Evolutionary conservation across 2,797 vertebrate genomes (phyloP), one percentile per base, ranked within the genome.

Genomic region (Antrozous pallidus): DNA sequence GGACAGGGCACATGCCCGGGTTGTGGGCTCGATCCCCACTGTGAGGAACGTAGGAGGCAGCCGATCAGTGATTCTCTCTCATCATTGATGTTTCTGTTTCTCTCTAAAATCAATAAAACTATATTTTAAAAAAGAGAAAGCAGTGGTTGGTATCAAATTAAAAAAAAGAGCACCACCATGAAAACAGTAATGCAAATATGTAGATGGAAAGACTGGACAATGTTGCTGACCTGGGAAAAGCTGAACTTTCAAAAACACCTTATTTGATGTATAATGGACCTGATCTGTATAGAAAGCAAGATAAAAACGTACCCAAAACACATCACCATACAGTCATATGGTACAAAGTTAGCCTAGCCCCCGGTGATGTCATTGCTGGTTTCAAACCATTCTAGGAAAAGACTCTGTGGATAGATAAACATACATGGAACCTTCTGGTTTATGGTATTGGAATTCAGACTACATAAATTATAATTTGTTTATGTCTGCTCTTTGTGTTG

Each of bases 151-250:
- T 77, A 83, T 93, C 75, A 1, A 90, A 78, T 95, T 82, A 88
- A 87, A 84, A 95, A 95, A 94, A 94, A 96, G 85, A 94, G 78
- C 96, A 95, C 91, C 94, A 70, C 87, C 91, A 85, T 94, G 73
- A 82, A 96, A 96, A 89, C 58, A 42, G 42, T 65, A 91, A 58
- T 75, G 10, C 36, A 92, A 84, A 26, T 16, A 5, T 36, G 71
- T 47, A 56, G 49, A 18, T 73, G 92, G 80, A 75, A 91, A 97
- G 90, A 89, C 38, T 84, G 88, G 67, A 91, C 73, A n/a, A 38
- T 51, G 73, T 88, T 85, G 33, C 9, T 90, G 86, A 61, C 67
- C 0, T 0, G 28, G 70, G 78, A 95, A 85, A 70, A 79, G 42
- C 36, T 86, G 56, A 75, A 78, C 38, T 87, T 89, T 90, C 47